Base-by-base conservation (phyloP, 2,797 vertebrate species). In the Vespertilio murinus region DNA sequence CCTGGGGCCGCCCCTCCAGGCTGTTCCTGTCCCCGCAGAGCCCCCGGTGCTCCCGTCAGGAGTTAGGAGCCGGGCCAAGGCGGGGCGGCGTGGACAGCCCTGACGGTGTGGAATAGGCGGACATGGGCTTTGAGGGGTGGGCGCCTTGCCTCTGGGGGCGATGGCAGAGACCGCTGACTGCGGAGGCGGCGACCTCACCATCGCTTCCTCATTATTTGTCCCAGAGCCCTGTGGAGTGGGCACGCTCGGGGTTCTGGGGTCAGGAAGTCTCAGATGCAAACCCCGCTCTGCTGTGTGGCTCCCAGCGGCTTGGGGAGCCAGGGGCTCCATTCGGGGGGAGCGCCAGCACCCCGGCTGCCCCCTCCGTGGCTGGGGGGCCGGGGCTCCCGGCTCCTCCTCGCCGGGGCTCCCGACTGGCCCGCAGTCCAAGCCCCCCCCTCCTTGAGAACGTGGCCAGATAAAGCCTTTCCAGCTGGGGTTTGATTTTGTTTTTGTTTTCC, bases 401-500 rank as follows among this genome's bases (percentile, higher is more conserved):
- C 18, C 3, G 54, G 71, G 17, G 3, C 4, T 23, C 54, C 16
- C 6, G 35, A 67, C 28, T 13, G n/a, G 30, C 10, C 18, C 52
- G 25, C 71, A 65, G 20, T 30, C 35, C 73, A 42, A 83, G 35
- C 42, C 87, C 42, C 42, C 87, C 42, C 35, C 87, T 78, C 18
- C 8, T 25, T 71, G 80, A 79, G 64, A 61, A 14, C 52, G 64
- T 71, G 54, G 56, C 81, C 84, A 73, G 74, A 78, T 81, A 71
- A 93, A 83, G 74, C 80, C 30, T 42, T 18, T 30, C 42, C 78
- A 78, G 88, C 92, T 95, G 94, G 65, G 73, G 67, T 81, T 83
- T 49, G 90, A 49, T 84, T 95, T 88, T 94, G 78, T 94, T 94
- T 96, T 91, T 93, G 86, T 95, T 95, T 93, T 89, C 65, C 89